A percentile compares a stretch with the other conserved stretches of the same genome.
phyloP scores from a whole-genome alignment of 2,797 vertebrate genomes.

The Schizopygopsis malacanthus region DNA sequence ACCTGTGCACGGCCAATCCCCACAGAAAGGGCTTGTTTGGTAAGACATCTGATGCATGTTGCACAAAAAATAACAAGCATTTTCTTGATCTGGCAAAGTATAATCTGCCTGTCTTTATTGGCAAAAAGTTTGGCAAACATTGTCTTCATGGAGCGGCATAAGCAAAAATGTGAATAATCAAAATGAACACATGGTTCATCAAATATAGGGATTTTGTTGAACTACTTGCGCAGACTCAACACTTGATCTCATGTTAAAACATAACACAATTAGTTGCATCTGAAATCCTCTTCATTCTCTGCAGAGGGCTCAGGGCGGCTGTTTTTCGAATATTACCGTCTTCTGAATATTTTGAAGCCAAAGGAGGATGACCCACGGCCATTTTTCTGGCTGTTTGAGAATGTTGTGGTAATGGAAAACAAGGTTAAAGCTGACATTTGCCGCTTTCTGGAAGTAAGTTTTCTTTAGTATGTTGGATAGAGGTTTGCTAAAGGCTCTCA shows the following conservation, averaged over 20 bases:
- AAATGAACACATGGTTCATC: background rate
- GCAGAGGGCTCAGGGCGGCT: slow-evolving; percentile 90
- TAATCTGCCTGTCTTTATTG: background rate
- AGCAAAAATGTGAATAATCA: too few species aligned
- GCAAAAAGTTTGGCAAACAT: too few species aligned
- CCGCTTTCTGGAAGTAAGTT: slow-evolving; percentile 90
- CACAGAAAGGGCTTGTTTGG: slow-evolving; percentile 90
- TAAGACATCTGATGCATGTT: slow-evolving; percentile 61
- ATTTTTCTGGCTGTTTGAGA: slow-evolving; percentile 97
- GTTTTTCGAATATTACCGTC: slow-evolving; percentile 92
- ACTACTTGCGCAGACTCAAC: background rate
- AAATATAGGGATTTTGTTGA: background rate
- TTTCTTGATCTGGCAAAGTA: background rate
- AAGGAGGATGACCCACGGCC: slow-evolving; percentile 84
- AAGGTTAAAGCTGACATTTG: slow-evolving; percentile 90
- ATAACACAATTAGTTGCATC: background rate
- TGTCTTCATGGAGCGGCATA: background rate
- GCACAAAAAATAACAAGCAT: background rate
- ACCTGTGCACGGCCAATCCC: slow-evolving; percentile 89
- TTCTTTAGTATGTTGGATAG: background rate
- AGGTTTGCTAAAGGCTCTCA: background rate
- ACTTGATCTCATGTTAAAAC: background rate
- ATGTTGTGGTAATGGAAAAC: slow-evolving; percentile 89
- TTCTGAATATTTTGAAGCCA: slow-evolving; percentile 88
- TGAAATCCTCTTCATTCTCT: background rate